These are phyloP conservation scores for Athetis lepigone DNA, from an alignment of 2,888 invertebrate genomes.

Conservation along the genomic window DNA sequence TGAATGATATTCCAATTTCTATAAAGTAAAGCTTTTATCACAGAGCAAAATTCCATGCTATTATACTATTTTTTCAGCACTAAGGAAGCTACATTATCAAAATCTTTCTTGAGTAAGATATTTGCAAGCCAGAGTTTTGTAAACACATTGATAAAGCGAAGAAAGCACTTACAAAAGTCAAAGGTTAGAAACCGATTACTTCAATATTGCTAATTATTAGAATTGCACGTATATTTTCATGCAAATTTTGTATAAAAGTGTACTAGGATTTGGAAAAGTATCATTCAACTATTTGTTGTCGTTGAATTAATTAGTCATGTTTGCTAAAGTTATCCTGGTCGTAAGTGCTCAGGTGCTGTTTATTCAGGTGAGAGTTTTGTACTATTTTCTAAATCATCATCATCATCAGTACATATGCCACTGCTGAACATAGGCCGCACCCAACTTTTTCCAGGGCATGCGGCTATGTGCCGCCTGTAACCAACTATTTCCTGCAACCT, in stretches of 20 bases:
- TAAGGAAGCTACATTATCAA: slow-evolving; percentile 4
- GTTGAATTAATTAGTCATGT: slow-evolving; percentile 26
- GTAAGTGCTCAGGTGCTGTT: slow-evolving; percentile 38
- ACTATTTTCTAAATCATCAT: no score
- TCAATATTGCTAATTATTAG: slow-evolving; percentile 1
- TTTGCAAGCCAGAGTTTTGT: neutral
- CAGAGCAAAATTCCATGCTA: neutral
- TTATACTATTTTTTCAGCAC: neutral
- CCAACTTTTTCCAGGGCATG: no score
- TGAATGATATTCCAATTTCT: slow-evolving; percentile 19
- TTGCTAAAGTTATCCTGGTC: slow-evolving; percentile 22
- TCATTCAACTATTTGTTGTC: slow-evolving; percentile 15
- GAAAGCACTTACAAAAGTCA: neutral
- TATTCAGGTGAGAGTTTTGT: slow-evolving; percentile 26
- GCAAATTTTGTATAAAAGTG: slow-evolving; percentile 24
- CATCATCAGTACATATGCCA: no score
- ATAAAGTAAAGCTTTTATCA: slow-evolving; percentile 6
- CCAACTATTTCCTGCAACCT: no score
- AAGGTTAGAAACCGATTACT: neutral
- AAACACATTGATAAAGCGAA: slow-evolving; percentile 16
- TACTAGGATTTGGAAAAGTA: neutral
- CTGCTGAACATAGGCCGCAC: no score
- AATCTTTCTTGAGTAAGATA: slow-evolving; percentile 6
- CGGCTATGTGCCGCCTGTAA: no score
- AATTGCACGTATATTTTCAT: slow-evolving; percentile 20